These are phyloP conservation scores for Pteropus alecto DNA, from an alignment of 2,113 vertebrate species.

Conservation along the genomic window DNA sequence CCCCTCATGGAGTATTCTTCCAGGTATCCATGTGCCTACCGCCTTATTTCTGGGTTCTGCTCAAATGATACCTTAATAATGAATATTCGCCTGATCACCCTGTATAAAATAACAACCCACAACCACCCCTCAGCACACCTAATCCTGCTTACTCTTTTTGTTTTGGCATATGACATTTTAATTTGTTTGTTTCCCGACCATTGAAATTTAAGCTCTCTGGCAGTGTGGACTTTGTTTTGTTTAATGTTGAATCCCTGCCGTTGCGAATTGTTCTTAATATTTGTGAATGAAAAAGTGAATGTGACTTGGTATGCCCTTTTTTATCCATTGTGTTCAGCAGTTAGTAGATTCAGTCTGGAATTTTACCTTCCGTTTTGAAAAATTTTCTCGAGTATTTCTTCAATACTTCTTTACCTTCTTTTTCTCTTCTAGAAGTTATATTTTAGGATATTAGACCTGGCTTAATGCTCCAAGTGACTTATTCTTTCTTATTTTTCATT, in stretches of 20 bases:
- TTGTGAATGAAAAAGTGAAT: neutral
- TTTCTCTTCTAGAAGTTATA: neutral
- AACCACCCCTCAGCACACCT: neutral
- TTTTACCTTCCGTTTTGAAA: neutral
- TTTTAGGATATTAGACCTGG: neutral
- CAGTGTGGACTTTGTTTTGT: neutral
- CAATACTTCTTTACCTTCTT: neutral
- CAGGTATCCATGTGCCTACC: neutral
- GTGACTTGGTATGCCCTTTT: neutral
- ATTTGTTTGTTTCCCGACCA: neutral
- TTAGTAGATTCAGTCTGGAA: neutral
- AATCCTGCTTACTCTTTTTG: neutral
- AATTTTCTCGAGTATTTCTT: neutral
- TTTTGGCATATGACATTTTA: neutral
- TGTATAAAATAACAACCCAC: neutral
- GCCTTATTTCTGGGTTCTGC: neutral
- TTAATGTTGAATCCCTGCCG: neutral
- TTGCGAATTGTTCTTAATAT: neutral
- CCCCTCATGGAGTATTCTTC: neutral
- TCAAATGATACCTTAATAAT: neutral
- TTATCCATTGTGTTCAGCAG: neutral
- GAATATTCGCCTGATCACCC: neutral
- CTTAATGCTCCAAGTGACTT: neutral
- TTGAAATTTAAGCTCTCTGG: neutral
- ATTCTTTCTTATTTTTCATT: constrained; percentile 1